phyloP scores from a whole-genome alignment of 2,888 invertebrate species.

The Rapana venosa region DNA sequence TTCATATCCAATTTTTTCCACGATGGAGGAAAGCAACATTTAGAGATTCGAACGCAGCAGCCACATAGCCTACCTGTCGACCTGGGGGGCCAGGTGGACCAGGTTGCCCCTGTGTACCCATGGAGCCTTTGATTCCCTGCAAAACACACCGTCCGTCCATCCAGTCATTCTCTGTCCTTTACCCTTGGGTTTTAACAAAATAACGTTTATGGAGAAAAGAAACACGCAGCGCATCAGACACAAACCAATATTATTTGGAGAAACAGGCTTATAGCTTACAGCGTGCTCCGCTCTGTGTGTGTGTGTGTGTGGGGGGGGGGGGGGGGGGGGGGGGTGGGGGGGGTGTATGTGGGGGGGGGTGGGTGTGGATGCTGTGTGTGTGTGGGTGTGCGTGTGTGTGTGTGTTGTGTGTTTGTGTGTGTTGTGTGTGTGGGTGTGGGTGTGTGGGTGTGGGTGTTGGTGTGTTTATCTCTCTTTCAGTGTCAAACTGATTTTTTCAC shows the following conservation, averaged over 20 bases:
- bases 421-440: conserved; percentile 21
- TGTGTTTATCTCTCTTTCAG: background rate
- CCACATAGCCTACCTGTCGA: conserved; percentile 51
- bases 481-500: background rate
- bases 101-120: conserved; percentile 55
- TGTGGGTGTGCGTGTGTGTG: conserved; percentile 28
- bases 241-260: too few species aligned
- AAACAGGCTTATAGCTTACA: too few species aligned
- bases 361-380: background rate
- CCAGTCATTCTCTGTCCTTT: background rate
- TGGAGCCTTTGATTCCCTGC: conserved; percentile 56
- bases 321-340: too few species aligned
- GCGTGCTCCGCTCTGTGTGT: background rate
- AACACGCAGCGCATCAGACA: too few species aligned
- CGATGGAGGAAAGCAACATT: background rate
- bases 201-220: too few species aligned
- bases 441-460: background rate
- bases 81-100: conserved; percentile 59
- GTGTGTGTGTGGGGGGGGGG: too few species aligned
- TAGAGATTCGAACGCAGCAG: background rate
- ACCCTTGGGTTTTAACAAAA: too few species aligned
- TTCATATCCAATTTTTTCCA: background rate
- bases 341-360: too few species aligned
- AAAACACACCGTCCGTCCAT: background rate
- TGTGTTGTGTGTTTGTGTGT: background rate